Evolutionary conservation across 2,888 invertebrate genomes (phyloP).

Genomic region (Thera britannica): DNA sequence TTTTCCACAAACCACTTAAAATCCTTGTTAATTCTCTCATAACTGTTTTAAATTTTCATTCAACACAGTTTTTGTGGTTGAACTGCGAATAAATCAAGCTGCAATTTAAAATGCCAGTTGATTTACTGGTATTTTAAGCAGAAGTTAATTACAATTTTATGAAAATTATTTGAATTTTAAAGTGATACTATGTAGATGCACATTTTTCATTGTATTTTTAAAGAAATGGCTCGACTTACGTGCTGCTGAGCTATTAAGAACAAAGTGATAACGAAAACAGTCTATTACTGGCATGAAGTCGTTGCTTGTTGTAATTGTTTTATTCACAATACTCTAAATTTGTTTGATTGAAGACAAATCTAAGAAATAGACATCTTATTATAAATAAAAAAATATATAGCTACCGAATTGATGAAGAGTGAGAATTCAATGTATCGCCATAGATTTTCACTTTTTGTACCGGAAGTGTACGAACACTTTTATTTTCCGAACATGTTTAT

Average conservation of each 20-base stretch:
- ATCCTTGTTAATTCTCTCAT: slow-evolving; percentile 42
- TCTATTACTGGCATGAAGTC: too few species aligned
- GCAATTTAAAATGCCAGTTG: slow-evolving; percentile 27
- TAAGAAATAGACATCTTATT: too few species aligned
- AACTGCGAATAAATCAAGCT: slow-evolving; percentile 38
- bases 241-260: too few species aligned
- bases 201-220: not conserved
- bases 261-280: too few species aligned
- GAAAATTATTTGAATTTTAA: slow-evolving; percentile 13
- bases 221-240: not conserved
- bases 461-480: slow-evolving; percentile 26
- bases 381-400: too few species aligned
- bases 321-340: too few species aligned
- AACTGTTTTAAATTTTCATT: slow-evolving; percentile 46
- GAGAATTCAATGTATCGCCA: not conserved
- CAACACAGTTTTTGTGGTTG: slow-evolving; percentile 40
- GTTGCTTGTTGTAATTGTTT: too few species aligned
- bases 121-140: slow-evolving; percentile 38
- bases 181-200: slow-evolving; percentile 6
- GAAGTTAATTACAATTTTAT: slow-evolving; percentile 34
- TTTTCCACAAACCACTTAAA: slow-evolving; percentile 42
- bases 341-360: too few species aligned
- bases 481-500: slow-evolving; percentile 16
- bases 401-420: not conserved
- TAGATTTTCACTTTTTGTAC: slow-evolving; percentile 2